phyloP scores from a whole-genome alignment of 64 coral and sea anemone species.

The Dendrophyllia cribrosa region DNA sequence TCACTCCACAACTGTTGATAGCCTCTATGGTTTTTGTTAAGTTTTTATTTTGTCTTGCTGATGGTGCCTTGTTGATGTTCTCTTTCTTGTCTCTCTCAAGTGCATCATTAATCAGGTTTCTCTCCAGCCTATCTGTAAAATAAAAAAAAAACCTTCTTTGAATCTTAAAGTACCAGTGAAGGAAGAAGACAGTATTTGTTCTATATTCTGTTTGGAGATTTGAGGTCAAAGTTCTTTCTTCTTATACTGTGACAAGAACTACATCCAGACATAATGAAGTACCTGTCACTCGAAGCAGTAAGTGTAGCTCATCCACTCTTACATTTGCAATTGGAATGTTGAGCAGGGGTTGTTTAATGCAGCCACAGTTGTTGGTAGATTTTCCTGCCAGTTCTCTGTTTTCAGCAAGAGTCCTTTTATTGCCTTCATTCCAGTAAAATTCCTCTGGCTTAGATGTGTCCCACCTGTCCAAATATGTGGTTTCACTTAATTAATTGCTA shows the following conservation, averaged over 20 bases:
- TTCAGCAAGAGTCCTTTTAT: constrained; percentile 15
- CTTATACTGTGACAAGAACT: too few species aligned
- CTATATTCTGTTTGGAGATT: too few species aligned
- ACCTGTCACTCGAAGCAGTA: constrained; percentile 58
- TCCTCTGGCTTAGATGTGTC: constrained; percentile 41
- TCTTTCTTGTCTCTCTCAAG: constrained; percentile 9
- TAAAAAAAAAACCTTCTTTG: neutral
- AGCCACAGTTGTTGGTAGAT: constrained; percentile 38
- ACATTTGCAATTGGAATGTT: constrained; percentile 35
- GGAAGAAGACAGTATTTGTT: too few species aligned
- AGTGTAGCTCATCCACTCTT: constrained; percentile 54
- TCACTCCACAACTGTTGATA: constrained; percentile 1
- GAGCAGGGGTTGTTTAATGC: constrained; percentile 5
- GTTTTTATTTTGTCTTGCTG: neutral
- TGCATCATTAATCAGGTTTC: neutral
- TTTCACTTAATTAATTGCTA: neutral
- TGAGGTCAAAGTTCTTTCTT: too few species aligned
- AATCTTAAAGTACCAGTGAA: too few species aligned
- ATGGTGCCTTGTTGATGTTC: constrained; percentile 24
- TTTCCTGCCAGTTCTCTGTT: neutral
- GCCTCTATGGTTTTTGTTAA: neutral
- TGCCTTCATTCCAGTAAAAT: constrained; percentile 32
- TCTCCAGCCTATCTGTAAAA: constrained; percentile 37
- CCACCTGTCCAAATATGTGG: constrained; percentile 33
- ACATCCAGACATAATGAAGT: neutral